A percentile compares a stretch with the other conserved stretches of the same genome.
These are phyloP conservation scores for Pseudomyrmex gracilis DNA, from an alignment of 1,140 invertebrate species.

Conservation along the genomic window DNA sequence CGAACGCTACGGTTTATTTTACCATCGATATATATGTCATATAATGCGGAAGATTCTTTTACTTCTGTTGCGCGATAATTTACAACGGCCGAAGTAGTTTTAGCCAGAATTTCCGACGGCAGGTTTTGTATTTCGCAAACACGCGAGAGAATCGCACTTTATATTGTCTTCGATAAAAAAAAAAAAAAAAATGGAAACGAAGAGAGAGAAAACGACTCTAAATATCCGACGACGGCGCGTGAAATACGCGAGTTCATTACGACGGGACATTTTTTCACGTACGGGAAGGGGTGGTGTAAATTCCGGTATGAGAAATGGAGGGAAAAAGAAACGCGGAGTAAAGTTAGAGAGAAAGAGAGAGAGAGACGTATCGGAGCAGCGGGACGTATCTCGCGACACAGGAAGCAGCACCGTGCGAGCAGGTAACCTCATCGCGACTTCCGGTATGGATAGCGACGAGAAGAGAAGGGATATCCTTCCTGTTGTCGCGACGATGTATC, in stretches of 20 bases:
- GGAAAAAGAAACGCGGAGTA: neutral
- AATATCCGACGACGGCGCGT: neutral
- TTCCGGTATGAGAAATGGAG: neutral
- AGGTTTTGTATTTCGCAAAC: conserved; percentile 1
- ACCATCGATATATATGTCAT: neutral
- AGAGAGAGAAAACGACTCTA: neutral
- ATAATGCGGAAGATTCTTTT: neutral
- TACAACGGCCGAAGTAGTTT: no score
- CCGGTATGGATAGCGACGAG: conserved; percentile 78
- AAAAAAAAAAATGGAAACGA: neutral
- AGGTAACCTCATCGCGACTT: conserved; percentile 74
- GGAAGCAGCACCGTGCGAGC: conserved; percentile 69
- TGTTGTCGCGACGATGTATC: conserved; percentile 67
- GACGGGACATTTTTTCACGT: conserved; percentile 5
- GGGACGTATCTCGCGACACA: conserved; percentile 63
- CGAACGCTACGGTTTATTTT: neutral
- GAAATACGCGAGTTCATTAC: conserved; percentile 4
- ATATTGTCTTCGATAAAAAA: no score
- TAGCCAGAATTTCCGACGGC: no score
- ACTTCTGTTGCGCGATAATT: neutral
- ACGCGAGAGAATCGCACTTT: no score
- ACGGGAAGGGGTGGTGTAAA: neutral
- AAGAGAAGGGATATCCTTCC: conserved; percentile 75
- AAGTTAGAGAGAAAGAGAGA: conserved; percentile 50
- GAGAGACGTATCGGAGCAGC: neutral